These are phyloP conservation scores for Sapajus apella DNA, from an alignment of 2,113 vertebrate genomes.

Conservation along the genomic window DNA sequence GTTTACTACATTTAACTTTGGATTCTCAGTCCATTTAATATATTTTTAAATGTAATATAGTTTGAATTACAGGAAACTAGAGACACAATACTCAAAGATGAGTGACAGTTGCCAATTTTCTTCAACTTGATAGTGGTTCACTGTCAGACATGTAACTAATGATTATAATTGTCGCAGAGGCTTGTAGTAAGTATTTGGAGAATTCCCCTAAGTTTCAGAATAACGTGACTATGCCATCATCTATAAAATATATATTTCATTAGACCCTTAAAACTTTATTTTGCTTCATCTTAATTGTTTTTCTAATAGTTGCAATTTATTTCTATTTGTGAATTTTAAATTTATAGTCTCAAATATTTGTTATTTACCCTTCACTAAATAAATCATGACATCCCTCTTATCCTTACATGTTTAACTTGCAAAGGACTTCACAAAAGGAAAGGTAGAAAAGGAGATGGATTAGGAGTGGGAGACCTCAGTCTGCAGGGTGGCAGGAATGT, in stretches of 20 bases:
- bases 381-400: background rate
- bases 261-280: background rate
- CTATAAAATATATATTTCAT: background rate
- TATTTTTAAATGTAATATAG: background rate
- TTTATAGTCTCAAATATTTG: background rate
- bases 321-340: conserved; percentile 7
- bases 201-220: background rate
- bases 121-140: background rate
- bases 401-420: background rate
- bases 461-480: background rate
- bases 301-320: background rate
- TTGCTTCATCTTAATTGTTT: background rate
- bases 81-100: background rate
- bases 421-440: background rate
- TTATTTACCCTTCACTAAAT: background rate
- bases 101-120: background rate
- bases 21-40: background rate
- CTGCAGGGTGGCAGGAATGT: background rate
- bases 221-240: background rate
- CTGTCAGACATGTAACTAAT: background rate
- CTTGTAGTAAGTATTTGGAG: background rate
- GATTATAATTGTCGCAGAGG: background rate
- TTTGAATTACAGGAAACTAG: background rate
- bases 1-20: background rate
- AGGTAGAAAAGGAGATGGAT: background rate